These are phyloP conservation scores for Heliconius melpomene DNA, from an alignment of 1,140 invertebrate species.

Conservation along the genomic window DNA sequence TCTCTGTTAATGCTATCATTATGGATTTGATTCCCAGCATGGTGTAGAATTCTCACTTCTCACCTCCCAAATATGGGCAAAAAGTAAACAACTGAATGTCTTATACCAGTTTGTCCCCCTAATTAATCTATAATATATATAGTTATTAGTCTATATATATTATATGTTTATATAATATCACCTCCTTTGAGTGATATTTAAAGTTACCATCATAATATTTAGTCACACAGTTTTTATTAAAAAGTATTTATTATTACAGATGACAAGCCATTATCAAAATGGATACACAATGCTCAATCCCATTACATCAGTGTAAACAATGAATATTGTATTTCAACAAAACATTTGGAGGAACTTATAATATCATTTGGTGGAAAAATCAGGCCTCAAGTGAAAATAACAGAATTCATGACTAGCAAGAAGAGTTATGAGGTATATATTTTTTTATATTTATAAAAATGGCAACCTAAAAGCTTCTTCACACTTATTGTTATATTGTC, in stretches of 20 bases:
- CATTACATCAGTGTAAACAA: slow-evolving; percentile 68
- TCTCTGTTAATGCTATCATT: no score
- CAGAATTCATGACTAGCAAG: slow-evolving; percentile 89
- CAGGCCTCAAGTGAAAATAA: slow-evolving; percentile 68
- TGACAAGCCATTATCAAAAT: slow-evolving; percentile 49
- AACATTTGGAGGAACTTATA: slow-evolving; percentile 71
- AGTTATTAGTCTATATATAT: no score
- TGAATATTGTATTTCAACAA: slow-evolving; percentile 67
- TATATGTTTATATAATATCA: no score
- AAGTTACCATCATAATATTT: no score
- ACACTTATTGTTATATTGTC: background rate
- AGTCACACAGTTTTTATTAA: no score
- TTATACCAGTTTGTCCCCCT: no score
- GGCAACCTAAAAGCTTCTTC: background rate
- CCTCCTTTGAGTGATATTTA: no score
- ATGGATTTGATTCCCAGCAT: no score
- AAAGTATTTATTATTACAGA: slow-evolving; percentile 43
- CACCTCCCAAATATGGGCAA: no score
- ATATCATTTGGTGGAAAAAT: slow-evolving; percentile 51
- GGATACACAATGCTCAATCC: slow-evolving; percentile 53
- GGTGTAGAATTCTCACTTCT: no score
- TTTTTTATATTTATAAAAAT: background rate
- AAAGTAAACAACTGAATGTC: no score
- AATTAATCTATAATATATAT: no score
- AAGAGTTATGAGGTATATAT: slow-evolving; percentile 90